A percentile compares a stretch with the other conserved stretches of the same genome.
Conservation (phyloP, 2,797 vertebrate genomes). For the Alosa sapidissima region DNA sequence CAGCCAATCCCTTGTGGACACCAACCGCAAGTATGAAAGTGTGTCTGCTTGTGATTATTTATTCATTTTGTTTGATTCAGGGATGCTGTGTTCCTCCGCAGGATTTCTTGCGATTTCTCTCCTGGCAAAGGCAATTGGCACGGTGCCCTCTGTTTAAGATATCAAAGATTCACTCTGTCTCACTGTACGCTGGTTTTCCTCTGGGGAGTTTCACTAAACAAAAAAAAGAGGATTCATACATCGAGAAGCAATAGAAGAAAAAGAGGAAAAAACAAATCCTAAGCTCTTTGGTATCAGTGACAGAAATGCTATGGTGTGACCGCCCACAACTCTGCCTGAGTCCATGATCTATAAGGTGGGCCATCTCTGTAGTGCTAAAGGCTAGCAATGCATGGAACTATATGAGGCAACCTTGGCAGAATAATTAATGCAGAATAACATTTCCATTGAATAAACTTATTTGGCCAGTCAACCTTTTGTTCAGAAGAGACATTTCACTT, state of each 20-base stretch:
- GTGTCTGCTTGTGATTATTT: conserved; percentile 79
- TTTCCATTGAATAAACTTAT: not conserved
- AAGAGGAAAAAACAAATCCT: conserved; percentile 48
- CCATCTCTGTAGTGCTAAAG: conserved; percentile 60
- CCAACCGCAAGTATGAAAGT: conserved; percentile 76
- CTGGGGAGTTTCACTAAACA: conserved; percentile 76
- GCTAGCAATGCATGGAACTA: not conserved
- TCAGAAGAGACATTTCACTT: not conserved
- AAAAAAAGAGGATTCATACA: conserved; percentile 74
- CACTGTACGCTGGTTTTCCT: conserved; percentile 66
- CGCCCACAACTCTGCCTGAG: conserved; percentile 47
- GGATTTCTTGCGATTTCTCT: conserved; percentile 67
- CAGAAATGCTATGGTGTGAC: conserved; percentile 45
- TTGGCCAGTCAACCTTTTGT: not conserved
- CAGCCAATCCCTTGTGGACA: conserved; percentile 74
- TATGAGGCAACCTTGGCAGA: not conserved
- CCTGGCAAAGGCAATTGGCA: conserved; percentile 71
- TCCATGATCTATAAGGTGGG: conserved; percentile 58
- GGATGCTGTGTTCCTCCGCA: conserved; percentile 71
- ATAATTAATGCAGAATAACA: not conserved
- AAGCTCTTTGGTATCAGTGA: conserved; percentile 64
- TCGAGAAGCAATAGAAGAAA: conserved; percentile 16
- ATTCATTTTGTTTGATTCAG: conserved; percentile 81
- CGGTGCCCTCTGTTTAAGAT: conserved; percentile 79
- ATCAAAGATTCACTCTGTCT: conserved; percentile 76